Conservation (phyloP, 2,797 vertebrate species). For the Ciconia nigra region DNA sequence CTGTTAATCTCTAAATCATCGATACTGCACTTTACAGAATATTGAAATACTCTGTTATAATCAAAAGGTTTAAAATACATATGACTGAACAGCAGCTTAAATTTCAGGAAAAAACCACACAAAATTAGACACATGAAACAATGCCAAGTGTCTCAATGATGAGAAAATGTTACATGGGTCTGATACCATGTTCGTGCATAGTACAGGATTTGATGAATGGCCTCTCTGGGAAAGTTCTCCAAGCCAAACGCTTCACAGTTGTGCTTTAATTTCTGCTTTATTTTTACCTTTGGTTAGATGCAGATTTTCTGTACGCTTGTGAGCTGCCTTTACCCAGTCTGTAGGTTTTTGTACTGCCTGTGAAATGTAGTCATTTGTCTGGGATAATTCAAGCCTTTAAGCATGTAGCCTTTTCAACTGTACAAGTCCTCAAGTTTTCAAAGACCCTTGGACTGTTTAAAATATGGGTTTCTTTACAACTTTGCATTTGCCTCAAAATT, state of each 20-base stretch:
- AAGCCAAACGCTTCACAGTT: not conserved
- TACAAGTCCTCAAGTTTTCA: not conserved
- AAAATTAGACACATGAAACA: not conserved
- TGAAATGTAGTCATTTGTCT: not conserved
- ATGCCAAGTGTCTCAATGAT: not conserved
- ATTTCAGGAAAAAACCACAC: not conserved
- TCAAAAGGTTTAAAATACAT: not conserved
- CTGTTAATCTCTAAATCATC: not conserved
- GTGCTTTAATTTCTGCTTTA: conserved; percentile 47
- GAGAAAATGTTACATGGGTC: conserved; percentile 35
- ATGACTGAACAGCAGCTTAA: not conserved
- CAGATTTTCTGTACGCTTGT: conserved; percentile 23
- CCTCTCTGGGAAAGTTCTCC: not conserved
- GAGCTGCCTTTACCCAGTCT: not conserved
- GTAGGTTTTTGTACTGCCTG: not conserved
- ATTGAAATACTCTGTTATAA: not conserved
- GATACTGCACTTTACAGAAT: not conserved
- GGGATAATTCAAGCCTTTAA: not conserved
- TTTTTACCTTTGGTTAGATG: conserved; percentile 21
- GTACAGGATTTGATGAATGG: conserved; percentile 14
- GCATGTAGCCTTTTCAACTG: not conserved
- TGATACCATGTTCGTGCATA: not conserved
- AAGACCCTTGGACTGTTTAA: not conserved
- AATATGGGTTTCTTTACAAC: not conserved
- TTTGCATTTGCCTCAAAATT: not conserved